These are phyloP conservation scores for Paramisgurnus dabryanus DNA, from an alignment of 2,113 vertebrate species.

Conservation along the genomic window DNA sequence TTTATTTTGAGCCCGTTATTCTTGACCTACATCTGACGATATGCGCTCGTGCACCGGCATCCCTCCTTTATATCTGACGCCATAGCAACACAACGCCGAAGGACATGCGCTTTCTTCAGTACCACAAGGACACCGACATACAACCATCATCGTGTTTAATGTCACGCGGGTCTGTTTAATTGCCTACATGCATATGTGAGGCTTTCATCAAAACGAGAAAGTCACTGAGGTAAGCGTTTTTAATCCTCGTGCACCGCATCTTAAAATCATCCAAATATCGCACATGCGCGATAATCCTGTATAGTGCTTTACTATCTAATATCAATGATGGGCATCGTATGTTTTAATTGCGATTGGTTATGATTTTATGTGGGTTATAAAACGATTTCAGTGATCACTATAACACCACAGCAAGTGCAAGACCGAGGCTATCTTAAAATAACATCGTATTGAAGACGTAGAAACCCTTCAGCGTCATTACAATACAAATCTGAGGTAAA, in stretches of 20 bases:
- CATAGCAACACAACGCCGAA: constrained; percentile 34
- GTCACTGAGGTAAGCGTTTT: constrained; percentile 14
- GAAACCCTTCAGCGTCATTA: not conserved
- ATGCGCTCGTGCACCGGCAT: constrained; percentile 18
- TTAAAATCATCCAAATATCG: not conserved
- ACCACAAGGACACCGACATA: constrained; percentile 4
- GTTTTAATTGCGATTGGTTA: not conserved
- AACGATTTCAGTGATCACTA: not conserved
- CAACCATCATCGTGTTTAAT: not conserved
- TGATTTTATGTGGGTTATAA: not conserved
- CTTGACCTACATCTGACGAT: constrained; percentile 32
- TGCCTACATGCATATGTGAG: not conserved
- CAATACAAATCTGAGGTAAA: too few species aligned
- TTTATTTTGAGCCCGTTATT: constrained; percentile 1
- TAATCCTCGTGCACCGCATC: not conserved
- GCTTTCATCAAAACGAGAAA: not conserved
- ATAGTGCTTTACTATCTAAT: not conserved
- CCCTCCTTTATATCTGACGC: constrained; percentile 28
- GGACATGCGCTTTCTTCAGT: constrained; percentile 15
- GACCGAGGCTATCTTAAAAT: not conserved
- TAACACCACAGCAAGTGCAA: not conserved
- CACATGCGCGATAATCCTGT: not conserved
- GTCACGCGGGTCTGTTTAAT: not conserved
- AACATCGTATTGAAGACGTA: not conserved
- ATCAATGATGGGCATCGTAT: not conserved